Conservation (phyloP, 2,797 vertebrate species). For the Syncerus caffer region DNA sequence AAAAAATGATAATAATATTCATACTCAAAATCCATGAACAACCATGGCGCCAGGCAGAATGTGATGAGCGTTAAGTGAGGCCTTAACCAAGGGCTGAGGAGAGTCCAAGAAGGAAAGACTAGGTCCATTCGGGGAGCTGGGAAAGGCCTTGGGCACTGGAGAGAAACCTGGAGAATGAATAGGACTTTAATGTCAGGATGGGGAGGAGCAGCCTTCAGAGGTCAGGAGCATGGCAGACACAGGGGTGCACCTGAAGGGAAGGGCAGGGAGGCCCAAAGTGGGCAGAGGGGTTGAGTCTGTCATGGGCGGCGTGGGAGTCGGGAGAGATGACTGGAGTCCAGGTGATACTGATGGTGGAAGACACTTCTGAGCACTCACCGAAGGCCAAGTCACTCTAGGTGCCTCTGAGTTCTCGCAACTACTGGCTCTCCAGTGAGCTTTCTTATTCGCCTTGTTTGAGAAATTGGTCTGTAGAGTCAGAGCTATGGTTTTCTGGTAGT, state of each 20-base stretch:
- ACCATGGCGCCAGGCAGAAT: neutral
- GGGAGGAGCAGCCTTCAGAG: neutral
- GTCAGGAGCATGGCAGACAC: rapidly evolving
- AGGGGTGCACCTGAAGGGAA: too few relatives aligned
- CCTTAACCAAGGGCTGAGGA: neutral
- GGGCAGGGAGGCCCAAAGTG: rapidly evolving
- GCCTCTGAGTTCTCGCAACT: rapidly evolving
- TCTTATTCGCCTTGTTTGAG: neutral
- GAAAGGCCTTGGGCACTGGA: too few relatives aligned
- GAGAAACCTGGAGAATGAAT: neutral
- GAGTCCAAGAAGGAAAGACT: neutral
- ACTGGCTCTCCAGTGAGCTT: rapidly evolving
- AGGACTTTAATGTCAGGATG: neutral
- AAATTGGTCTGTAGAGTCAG: neutral
- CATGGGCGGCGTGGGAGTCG: rapidly evolving
- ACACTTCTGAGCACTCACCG: rapidly evolving
- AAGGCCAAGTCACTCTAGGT: neutral
- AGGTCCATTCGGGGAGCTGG: neutral
- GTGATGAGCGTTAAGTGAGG: neutral
- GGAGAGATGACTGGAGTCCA: rapidly evolving
- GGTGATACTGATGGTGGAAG: rapidly evolving
- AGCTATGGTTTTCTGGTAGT: neutral
- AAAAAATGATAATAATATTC: neutral
- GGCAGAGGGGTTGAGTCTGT: too few relatives aligned
- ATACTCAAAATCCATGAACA: neutral